Percentiles rank a stretch among this genome's conserved stretches.
These are phyloP conservation scores for Philopotamus ludificatus DNA, from an alignment of 1,140 invertebrate species.

Conservation along the genomic window DNA sequence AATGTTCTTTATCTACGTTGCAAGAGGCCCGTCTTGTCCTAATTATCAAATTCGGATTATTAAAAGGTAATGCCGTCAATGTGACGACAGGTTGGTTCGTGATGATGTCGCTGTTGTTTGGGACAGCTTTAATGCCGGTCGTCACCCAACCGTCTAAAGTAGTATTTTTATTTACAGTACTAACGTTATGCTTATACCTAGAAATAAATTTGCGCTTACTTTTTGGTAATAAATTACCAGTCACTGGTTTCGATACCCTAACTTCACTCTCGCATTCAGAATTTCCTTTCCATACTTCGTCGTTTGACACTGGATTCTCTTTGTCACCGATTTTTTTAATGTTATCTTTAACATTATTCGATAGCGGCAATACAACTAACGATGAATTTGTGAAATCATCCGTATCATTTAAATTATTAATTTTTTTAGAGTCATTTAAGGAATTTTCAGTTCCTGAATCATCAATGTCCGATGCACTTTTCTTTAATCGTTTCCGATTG, in stretches of 20 bases:
- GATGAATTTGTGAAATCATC: background rate
- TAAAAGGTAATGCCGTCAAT: conserved; percentile 46
- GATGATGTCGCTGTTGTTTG: conserved; percentile 13
- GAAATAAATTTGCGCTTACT: conserved; percentile 32
- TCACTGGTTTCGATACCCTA: conserved; percentile 10
- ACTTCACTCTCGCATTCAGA: conserved; percentile 20
- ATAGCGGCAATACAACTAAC: background rate
- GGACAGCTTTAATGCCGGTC: conserved; percentile 7
- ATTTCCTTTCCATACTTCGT: conserved; percentile 4
- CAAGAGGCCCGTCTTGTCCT: conserved; percentile 52
- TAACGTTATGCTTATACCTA: conserved; percentile 25
- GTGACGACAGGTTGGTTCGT: conserved; percentile 33
- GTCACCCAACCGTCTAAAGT: conserved; percentile 38
- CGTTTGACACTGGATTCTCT: conserved; percentile 35
- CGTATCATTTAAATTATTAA: conserved; percentile 14
- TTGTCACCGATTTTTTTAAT: conserved; percentile 27
- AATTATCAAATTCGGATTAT: conserved; percentile 57
- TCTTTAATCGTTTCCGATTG: conserved; percentile 14
- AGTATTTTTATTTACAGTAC: conserved; percentile 32
- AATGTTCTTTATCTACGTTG: conserved; percentile 25
- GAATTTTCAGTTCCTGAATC: conserved; percentile 15
- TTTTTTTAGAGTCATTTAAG: conserved; percentile 23
- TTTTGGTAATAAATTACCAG: conserved; percentile 26
- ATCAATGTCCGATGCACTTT: conserved; percentile 13
- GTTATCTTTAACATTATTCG: conserved; percentile 12